A percentile compares a stretch with the other conserved stretches of the same genome.
phyloP scores from a whole-genome alignment of 2,113 vertebrate species.

The Indicator indicator region DNA sequence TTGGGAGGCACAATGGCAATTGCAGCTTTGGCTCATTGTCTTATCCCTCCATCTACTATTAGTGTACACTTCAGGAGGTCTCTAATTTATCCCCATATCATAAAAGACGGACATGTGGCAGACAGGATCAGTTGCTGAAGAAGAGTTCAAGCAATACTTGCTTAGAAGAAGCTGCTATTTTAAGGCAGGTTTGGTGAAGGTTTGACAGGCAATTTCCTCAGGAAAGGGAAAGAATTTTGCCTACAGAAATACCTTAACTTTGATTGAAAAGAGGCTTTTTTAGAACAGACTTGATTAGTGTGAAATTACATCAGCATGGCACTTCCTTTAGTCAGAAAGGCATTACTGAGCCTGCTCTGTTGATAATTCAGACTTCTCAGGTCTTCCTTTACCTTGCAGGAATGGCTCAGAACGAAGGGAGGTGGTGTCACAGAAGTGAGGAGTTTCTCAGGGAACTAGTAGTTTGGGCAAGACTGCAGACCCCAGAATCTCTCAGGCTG shows the following conservation, averaged over 20 bases:
- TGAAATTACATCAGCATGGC: neutral
- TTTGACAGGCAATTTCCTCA: slow-evolving; percentile 9
- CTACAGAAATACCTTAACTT: neutral
- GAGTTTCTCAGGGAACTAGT: neutral
- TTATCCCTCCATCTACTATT: neutral
- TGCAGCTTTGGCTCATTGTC: neutral
- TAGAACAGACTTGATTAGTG: neutral
- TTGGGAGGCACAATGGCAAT: slow-evolving; percentile 7
- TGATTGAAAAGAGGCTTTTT: neutral
- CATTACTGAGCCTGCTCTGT: neutral
- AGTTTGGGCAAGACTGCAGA: neutral
- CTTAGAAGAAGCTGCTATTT: neutral
- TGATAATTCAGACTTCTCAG: neutral
- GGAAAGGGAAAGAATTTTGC: slow-evolving; percentile 12
- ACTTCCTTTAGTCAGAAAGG: neutral
- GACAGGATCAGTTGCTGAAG: neutral
- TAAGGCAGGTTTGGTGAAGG: slow-evolving; percentile 63
- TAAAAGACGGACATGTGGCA: neutral
- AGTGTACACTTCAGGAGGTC: neutral
- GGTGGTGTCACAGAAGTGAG: neutral
- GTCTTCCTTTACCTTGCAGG: neutral
- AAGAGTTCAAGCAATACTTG: neutral
- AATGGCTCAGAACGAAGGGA: neutral
- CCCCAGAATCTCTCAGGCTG: slow-evolving; percentile 59
- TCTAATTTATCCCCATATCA: neutral